These are phyloP conservation scores for Otolemur crassicaudatus DNA, from an alignment of 2,797 vertebrate genomes.

Conservation along the genomic window DNA sequence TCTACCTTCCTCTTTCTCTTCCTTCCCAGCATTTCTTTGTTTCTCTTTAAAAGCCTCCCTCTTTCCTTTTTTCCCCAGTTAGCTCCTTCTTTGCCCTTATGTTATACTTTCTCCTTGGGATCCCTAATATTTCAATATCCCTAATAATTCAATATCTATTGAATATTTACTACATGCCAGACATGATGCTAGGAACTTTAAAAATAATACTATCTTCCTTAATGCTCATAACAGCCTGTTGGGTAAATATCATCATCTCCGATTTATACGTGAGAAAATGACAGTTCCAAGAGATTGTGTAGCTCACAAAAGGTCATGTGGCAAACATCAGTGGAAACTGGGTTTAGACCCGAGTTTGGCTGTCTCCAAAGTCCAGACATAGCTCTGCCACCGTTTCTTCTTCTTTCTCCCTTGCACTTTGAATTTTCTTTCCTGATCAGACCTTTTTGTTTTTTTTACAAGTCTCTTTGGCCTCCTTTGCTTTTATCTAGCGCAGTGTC, in stretches of 20 bases:
- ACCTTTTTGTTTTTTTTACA: constrained; percentile 51
- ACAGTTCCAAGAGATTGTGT: neutral
- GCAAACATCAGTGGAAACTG: neutral
- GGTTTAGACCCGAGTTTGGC: constrained; percentile 29
- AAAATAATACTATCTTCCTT: neutral
- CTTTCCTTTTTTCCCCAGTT: neutral
- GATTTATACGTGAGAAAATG: constrained; percentile 46
- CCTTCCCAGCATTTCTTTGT: neutral
- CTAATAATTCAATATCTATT: neutral
- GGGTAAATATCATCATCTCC: constrained; percentile 13
- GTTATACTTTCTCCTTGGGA: neutral
- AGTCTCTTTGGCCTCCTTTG: constrained; percentile 47
- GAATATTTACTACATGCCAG: constrained; percentile 22
- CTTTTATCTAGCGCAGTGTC: constrained; percentile 39
- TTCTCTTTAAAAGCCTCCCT: neutral
- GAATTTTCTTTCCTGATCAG: accelerated
- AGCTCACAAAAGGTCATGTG: neutral
- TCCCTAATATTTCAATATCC: neutral
- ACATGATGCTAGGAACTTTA: constrained; percentile 10
- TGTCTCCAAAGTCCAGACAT: neutral
- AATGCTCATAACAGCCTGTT: neutral
- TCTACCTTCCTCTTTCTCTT: neutral
- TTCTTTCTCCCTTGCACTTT: constrained; percentile 8
- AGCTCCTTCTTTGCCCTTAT: neutral
- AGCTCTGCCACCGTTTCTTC: constrained; percentile 10